These are phyloP conservation scores for Oxygymnocypris stewartii DNA, from an alignment of 2,113 vertebrate species.

Conservation along the genomic window DNA sequence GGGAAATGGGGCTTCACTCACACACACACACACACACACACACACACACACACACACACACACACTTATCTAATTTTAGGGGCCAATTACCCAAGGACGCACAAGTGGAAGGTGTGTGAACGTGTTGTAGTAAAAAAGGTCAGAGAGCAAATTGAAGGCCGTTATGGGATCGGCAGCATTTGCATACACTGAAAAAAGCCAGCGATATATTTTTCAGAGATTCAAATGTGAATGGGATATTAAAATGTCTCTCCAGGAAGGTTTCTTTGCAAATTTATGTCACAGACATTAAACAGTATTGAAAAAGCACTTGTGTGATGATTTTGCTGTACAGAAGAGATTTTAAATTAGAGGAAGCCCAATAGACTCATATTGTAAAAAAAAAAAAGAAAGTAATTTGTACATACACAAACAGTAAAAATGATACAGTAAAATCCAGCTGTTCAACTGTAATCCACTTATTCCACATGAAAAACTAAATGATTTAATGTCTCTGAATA, in stretches of 20 bases:
- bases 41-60: slow-evolving; percentile 10
- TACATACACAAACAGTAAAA: not conserved
- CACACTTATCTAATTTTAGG: slow-evolving; percentile 37
- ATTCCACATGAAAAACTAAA: not conserved
- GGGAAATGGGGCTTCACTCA: slow-evolving; percentile 14
- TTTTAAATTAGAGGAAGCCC: not conserved
- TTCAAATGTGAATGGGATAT: slow-evolving; percentile 6
- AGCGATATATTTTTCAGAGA: slow-evolving; percentile 20
- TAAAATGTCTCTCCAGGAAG: slow-evolving; percentile 1
- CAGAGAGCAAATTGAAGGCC: slow-evolving; percentile 39
- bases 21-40: slow-evolving; percentile 33
- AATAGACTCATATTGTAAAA: not conserved
- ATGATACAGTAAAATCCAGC: not conserved
- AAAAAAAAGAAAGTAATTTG: not conserved
- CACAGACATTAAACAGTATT: not conserved
- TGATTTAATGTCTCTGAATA: not conserved
- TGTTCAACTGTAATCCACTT: not conserved
- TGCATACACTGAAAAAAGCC: slow-evolving; percentile 25
- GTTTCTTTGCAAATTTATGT: not conserved
- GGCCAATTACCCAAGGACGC: slow-evolving; percentile 36
- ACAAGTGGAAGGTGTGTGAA: slow-evolving; percentile 10
- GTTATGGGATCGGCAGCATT: slow-evolving; percentile 32
- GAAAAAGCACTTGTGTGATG: not conserved
- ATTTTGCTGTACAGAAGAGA: not conserved
- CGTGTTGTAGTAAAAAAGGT: slow-evolving; percentile 32